Evolutionary conservation across 2,797 vertebrate genomes (phyloP), one percentile per base, ranked within the genome.

Genomic region (Melanotaenia trifasciata): DNA sequence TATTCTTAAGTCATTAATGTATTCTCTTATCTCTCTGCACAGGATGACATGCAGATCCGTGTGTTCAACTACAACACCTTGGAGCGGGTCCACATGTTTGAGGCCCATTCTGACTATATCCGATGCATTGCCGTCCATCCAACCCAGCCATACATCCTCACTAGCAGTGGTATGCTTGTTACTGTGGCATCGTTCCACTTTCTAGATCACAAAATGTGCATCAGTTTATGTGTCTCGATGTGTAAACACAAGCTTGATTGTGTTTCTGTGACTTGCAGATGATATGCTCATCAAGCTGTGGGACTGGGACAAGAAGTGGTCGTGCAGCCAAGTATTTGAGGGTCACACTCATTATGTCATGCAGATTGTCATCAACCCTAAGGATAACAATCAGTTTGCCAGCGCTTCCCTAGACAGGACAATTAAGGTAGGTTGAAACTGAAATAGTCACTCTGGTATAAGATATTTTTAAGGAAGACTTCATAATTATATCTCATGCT

Each of bases 271-370:
- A 79, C 63, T 81, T 81, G 9, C 83, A 99, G 98, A 99, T 94
- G 98, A 99, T 90, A 99, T 99, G 98, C 94, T 99, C 79, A 99
- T 99, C 91, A 99, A 99, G 76, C 95, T 99, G 6, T 99, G 98
- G 98, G 98, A 99, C 92, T 99, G 98, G 98, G 98, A 99, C 78
- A 99, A 99, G 89, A 99, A 99, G 77, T 99, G 98, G 98, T 95
- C 96, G 0, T 99, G 98, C 89, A 98, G 97, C 84, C 98, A 99
- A 85, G 97, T 99, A 76, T 99, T 99, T 94, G 98, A 99, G 90
- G 98, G 98, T 63, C 98, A 99, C 84, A 99, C 98, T 33, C 98
- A 99, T 89, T 99, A 99, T 0, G 98, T 99, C 65, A 99, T 99
- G 98, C 97, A 99, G 91, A 99, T 99, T 77, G 98, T 99, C 79